Conservation (phyloP, 2,797 vertebrate species). For the Gallirallus australis region DNA sequence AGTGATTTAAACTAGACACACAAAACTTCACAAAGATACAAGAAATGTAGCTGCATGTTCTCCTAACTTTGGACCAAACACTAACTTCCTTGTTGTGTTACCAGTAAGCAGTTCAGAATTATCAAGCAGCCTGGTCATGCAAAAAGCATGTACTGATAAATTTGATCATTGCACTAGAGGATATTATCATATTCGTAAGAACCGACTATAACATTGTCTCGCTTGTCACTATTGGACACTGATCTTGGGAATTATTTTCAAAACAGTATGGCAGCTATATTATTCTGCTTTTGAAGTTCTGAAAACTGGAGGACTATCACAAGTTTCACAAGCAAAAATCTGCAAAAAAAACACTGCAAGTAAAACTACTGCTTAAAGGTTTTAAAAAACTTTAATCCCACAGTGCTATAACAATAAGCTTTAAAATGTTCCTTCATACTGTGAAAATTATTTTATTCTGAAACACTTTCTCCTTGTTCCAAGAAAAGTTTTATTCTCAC, state of each 20-base stretch:
- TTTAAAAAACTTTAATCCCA: not conserved
- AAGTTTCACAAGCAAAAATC: not conserved
- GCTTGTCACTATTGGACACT: not conserved
- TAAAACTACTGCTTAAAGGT: not conserved
- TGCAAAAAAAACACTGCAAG: not conserved
- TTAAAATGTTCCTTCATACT: not conserved
- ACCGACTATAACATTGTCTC: not conserved
- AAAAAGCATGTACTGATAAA: fast-evolving
- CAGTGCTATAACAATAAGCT: not conserved
- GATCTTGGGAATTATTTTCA: not conserved
- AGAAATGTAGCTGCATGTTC: not conserved
- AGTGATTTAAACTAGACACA: not conserved
- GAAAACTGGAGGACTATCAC: not conserved
- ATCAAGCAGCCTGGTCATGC: not conserved
- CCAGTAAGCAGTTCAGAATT: not conserved
- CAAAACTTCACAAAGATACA: not conserved
- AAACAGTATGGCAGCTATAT: not conserved
- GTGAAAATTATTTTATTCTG: not conserved
- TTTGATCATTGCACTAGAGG: not conserved
- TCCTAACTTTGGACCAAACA: not conserved
- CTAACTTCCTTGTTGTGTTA: not conserved
- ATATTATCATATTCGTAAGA: not conserved
- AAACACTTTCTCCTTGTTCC: not conserved
- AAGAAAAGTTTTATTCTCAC: not conserved
- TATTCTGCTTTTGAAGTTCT: not conserved